A percentile compares a stretch with the other conserved stretches of the same genome.
phyloP scores from a whole-genome alignment of 1,140 invertebrate species.

The Drosophila oshimai region DNA sequence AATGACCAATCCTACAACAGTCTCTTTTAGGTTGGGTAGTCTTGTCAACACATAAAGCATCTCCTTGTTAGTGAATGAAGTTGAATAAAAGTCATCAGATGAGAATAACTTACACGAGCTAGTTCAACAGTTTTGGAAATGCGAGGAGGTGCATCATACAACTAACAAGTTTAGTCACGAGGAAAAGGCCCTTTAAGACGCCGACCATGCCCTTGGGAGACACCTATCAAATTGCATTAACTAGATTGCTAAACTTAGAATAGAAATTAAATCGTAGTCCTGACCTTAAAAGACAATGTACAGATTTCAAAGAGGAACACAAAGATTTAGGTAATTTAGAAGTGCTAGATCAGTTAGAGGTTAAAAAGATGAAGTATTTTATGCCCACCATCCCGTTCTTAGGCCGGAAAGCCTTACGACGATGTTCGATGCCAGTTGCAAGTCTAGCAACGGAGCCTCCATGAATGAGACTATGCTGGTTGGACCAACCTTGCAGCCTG shows the following conservation, averaged over 20 bases:
- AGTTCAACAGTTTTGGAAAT: too few species aligned
- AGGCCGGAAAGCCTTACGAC: slow-evolving; percentile 41
- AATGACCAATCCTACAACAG: not conserved
- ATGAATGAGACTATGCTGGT: slow-evolving; percentile 71
- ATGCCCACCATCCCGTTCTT: slow-evolving; percentile 2
- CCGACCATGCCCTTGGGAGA: too few species aligned
- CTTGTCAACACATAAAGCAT: not conserved
- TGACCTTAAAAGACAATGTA: too few species aligned
- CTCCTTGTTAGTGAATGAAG: too few species aligned
- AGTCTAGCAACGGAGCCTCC: slow-evolving; percentile 32
- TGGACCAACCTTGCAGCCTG: slow-evolving; percentile 65
- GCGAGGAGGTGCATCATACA: too few species aligned
- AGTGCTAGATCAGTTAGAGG: not conserved
- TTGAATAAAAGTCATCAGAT: too few species aligned
- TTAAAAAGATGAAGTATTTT: not conserved
- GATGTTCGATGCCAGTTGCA: slow-evolving; percentile 60
- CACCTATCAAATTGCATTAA: too few species aligned
- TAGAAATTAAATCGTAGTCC: too few species aligned
- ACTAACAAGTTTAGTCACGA: not conserved
- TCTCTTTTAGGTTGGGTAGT: not conserved
- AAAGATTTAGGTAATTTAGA: too few species aligned
- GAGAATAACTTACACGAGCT: too few species aligned
- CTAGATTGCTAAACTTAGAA: too few species aligned
- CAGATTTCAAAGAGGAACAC: too few species aligned
- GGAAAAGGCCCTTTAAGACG: slow-evolving; percentile 13